Evolutionary conservation across 2,113 vertebrate species (phyloP).

Genomic region (Epinephelus moara): DNA sequence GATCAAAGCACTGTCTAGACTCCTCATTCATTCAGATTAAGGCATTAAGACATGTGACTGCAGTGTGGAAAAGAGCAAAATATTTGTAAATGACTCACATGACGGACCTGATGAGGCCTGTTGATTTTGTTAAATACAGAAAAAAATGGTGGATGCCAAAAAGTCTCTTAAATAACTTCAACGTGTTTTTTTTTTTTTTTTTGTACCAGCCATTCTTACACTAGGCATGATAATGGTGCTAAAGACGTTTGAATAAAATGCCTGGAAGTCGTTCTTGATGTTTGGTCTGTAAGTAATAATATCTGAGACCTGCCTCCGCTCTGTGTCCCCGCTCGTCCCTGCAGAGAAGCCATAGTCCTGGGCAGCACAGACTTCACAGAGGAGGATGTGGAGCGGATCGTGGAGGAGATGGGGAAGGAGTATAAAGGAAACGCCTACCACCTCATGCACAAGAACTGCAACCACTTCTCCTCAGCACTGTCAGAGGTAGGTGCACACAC

Average conservation of each 20-base stretch:
- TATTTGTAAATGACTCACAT: no score
- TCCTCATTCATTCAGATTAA: no score
- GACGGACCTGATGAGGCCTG: no score
- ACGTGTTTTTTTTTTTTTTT: background rate
- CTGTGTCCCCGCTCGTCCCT: constrained; percentile 2
- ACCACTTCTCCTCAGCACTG: constrained; percentile 98
- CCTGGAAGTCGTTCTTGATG: background rate
- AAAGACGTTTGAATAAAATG: background rate
- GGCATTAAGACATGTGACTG: no score
- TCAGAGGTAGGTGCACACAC: constrained; percentile 88
- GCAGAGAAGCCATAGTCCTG: constrained; percentile 96
- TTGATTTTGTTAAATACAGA: no score
- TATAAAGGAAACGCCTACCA: constrained; percentile 99
- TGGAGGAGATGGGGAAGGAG: constrained; percentile 98
- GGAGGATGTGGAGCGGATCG: constrained; percentile 96
- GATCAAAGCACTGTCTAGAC: no score
- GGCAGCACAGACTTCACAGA: constrained; percentile 98
- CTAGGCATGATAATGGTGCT: background rate
- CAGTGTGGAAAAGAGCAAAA: no score
- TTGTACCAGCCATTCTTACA: background rate
- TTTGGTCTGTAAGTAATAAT: background rate
- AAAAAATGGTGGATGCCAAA: no score
- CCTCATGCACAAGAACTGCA: constrained; percentile 99
- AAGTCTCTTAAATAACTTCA: no score
- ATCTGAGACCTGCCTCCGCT: background rate